Conservation (phyloP, 2,113 vertebrate genomes). For the Macrotus californicus region DNA sequence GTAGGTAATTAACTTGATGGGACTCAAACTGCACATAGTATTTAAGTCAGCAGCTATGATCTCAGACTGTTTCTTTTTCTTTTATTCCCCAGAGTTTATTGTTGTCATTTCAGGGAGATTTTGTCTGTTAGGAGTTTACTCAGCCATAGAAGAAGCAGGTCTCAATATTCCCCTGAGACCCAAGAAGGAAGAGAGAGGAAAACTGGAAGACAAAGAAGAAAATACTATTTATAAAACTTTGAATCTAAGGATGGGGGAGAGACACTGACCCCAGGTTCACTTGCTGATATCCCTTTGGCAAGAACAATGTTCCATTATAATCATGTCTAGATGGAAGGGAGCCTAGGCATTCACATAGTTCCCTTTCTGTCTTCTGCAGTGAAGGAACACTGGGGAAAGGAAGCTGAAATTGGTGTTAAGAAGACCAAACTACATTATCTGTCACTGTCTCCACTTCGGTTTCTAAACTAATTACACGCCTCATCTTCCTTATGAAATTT, state of each 20-base stretch:
- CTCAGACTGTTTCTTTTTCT: background rate
- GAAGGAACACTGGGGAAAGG: background rate
- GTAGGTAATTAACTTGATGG: background rate
- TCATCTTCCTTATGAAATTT: background rate
- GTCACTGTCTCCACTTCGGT: background rate
- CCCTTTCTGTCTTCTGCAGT: background rate
- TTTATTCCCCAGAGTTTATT: background rate
- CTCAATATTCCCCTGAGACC: background rate
- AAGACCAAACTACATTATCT: background rate
- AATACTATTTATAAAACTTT: background rate
- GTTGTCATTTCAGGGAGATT: background rate
- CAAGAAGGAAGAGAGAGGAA: background rate
- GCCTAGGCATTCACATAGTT: background rate
- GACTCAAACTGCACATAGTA: background rate
- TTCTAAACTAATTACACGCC: background rate
- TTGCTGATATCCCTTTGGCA: background rate
- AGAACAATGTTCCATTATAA: background rate
- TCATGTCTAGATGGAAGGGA: background rate
- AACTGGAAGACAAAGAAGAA: background rate
- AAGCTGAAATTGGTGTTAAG: background rate
- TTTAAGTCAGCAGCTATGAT: background rate
- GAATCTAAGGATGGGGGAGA: background rate
- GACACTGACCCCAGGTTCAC: background rate
- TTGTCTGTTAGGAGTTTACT: background rate
- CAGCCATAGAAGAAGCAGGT: background rate